Base-by-base conservation (phyloP, 2,888 invertebrate species). In the Petrophora chlorosata region DNA sequence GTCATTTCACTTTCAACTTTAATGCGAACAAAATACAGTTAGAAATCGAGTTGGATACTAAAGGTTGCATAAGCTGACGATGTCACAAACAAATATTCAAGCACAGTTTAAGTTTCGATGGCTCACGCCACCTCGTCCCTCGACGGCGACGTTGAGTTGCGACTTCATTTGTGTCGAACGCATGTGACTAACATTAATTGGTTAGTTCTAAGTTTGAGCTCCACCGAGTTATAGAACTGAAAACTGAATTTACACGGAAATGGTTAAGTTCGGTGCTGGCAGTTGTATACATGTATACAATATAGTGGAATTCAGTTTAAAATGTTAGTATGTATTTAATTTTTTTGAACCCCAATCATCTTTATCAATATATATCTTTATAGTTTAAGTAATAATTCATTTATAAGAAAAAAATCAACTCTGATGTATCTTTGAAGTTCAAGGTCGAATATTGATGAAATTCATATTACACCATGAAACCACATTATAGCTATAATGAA, bases 221-320 rank as follows among this genome's bases (percentile, higher is more conserved):
- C 17, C 17, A 19, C 19, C 17, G 9, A 28, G 26, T 54, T 54
- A 22, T 49, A 53, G 38, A 46, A 39, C 59, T 59, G 58, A 5
- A 29, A 23, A 29, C 12, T 15, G 34, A 33, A 34, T 28, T 14
- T 45, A 7, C 13, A 14, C 28, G 19, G 34, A 34, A 35, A 35
- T 16, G 23, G 32, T 15, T 33, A 14, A 25, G 28, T 14, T 23
- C 12, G 13, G 22, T 1, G 12, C 10, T 7, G 10, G 2, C 2
- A 26, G 2, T 23, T 23, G n/a, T n/a, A n/a, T n/a, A n/a, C n/a
- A n/a, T n/a, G n/a, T n/a, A n/a, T n/a, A n/a, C n/a, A n/a, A n/a
- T n/a, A n/a, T n/a, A n/a, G n/a, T n/a, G n/a, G n/a, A n/a, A n/a
- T n/a, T n/a, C n/a, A n/a, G n/a, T n/a, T n/a, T n/a, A n/a, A n/a